Base-by-base conservation (phyloP, 2,797 vertebrate species). In the Phalloptychus januarius region DNA sequence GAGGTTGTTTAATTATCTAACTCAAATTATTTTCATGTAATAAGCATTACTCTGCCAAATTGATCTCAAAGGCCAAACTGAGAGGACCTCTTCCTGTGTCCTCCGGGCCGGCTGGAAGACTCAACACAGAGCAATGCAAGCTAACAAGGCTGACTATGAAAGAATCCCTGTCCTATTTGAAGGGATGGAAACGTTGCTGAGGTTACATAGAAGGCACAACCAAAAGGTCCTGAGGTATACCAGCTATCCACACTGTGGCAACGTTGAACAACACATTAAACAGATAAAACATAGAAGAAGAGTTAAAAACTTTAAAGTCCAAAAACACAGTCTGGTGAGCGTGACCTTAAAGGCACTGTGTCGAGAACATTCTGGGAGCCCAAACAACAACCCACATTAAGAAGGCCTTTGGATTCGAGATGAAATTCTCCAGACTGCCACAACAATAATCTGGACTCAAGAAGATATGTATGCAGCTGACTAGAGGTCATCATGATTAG, bases 211-310 rank as follows among this genome's bases (percentile, higher is more conserved):
- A 93, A 95, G 93, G 93, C 92, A 95, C 93, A 92, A 89, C 78
- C 28, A 89, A 87, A 90, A 81, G 81, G 87, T 93, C 93, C 94
- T 94, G 95, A 95, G 95, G 89, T 93, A 83, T 78, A 90, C 86
- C 88, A 86, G 85, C 88, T 44, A 31, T 84, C 70, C 83, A 87
- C 89, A 91, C 84, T n/a, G 87, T 89, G 87, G 86, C 79, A 90
- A 91, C 77, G 82, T 83, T 25, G 25, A 83, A 25, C 73, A 83
- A 82, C 72, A 58, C 65, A 72, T 77, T 0, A 77, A 76, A 71
- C 52, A 45, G 85, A 73, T 33, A 56, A 25, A 28, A 20, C 8
- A 20, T 13, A 15, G 2, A 18, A 58, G 7, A 25, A 73, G 12
- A 16, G 52, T 56, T 16, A 50, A 44, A 33, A 65, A 38, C 15